These are phyloP conservation scores for Nebria salina DNA, from an alignment of 2,888 invertebrate species.

Conservation along the genomic window DNA sequence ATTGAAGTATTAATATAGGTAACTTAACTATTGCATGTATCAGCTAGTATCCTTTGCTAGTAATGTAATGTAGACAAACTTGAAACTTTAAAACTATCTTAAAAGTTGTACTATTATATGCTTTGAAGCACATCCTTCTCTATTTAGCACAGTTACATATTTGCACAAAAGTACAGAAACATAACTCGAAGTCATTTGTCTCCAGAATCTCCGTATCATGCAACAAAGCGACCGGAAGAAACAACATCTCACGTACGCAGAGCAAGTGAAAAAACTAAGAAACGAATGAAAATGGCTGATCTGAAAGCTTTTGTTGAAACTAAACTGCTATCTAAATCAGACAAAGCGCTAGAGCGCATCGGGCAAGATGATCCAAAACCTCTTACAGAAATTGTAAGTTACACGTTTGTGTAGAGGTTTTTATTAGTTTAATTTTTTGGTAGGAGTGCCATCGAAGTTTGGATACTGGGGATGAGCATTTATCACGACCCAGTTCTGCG, in stretches of 20 bases:
- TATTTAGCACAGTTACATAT: conserved; percentile 19
- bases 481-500: conserved; percentile 76
- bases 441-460: conserved; percentile 86
- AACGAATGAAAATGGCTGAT: conserved; percentile 91
- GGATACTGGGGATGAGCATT: conserved; percentile 80
- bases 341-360: conserved; percentile 89
- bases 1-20: conserved; percentile 6
- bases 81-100: background rate
- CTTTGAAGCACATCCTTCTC: conserved; percentile 34
- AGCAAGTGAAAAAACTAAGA: conserved; percentile 84
- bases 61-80: background rate
- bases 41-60: background rate
- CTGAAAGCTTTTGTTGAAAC: conserved; percentile 92
- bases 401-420: background rate
- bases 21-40: conserved; percentile 3
- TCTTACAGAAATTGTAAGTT: conserved; percentile 49
- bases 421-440: conserved; percentile 18
- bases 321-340: conserved; percentile 89
- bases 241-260: conserved; percentile 67
- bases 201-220: conserved; percentile 63
- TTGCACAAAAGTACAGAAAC: conserved; percentile 12
- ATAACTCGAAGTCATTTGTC: conserved; percentile 41
- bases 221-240: conserved; percentile 61
- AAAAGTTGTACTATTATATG: conserved; percentile 21
- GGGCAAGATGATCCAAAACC: conserved; percentile 78